Percentiles rank a stretch among this genome's conserved stretches.
Evolutionary conservation across 2,113 vertebrate genomes (phyloP).

Genomic region (Pristiophorus japonicus): DNA sequence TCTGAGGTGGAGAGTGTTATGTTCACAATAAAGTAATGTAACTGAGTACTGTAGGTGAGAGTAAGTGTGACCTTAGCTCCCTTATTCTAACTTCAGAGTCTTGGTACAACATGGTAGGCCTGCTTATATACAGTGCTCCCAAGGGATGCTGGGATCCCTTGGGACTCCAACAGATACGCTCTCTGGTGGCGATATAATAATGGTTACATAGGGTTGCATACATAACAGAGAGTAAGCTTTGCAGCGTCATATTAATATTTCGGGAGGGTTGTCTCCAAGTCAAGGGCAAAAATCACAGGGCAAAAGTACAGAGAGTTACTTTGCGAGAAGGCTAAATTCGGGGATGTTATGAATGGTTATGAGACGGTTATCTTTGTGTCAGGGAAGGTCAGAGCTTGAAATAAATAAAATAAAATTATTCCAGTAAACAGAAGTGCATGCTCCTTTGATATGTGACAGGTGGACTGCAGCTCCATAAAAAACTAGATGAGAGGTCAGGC

Average conservation of each 20-base stretch:
- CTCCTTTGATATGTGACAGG: not conserved
- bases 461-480: not conserved
- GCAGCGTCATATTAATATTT: not conserved
- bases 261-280: not conserved
- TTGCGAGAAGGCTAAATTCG: not conserved
- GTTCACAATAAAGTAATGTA: too few species aligned
- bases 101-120: too few species aligned
- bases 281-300: not conserved
- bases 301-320: not conserved
- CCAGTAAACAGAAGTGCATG: not conserved
- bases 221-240: too few species aligned
- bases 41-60: too few species aligned
- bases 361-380: not conserved
- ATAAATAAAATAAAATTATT: not conserved
- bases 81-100: too few species aligned
- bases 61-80: too few species aligned
- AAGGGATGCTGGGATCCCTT: too few species aligned
- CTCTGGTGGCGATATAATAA: too few species aligned
- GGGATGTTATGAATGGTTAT: not conserved
- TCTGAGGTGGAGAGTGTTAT: not conserved
- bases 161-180: too few species aligned
- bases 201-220: too few species aligned
- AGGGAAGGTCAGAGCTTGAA: constrained; percentile 17
- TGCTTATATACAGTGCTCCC: too few species aligned
- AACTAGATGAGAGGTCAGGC: not conserved